A percentile compares a stretch with the other conserved stretches of the same genome.
Evolutionary conservation across 2,113 vertebrate species (phyloP).

Genomic region (Alouatta palliata): DNA sequence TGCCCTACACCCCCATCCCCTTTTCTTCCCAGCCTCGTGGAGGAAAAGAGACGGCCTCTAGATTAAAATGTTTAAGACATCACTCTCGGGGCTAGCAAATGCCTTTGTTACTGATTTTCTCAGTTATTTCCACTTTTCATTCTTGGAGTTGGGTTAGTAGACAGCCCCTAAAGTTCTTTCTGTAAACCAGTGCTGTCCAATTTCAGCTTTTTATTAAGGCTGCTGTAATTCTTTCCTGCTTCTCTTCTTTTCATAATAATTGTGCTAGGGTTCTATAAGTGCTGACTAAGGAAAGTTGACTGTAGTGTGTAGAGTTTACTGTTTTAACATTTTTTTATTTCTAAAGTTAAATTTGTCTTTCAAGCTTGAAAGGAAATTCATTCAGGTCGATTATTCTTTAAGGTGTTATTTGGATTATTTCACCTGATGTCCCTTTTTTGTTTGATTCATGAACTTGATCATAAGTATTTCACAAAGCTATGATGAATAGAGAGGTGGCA

Average conservation of each 20-base stretch:
- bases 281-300: background rate
- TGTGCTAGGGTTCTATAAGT: background rate
- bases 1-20: too few species aligned
- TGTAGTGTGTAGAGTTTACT: background rate
- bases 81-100: background rate
- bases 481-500: background rate
- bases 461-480: background rate
- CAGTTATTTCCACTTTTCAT: background rate
- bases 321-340: background rate
- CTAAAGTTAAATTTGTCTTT: constrained; percentile 16
- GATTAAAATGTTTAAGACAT: background rate
- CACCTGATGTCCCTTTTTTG: background rate
- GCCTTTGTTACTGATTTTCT: background rate
- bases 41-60: background rate
- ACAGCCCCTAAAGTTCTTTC: background rate
- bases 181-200: background rate
- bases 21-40: background rate
- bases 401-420: background rate
- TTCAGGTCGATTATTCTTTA: constrained; percentile 24
- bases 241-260: background rate
- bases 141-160: background rate
- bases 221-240: background rate
- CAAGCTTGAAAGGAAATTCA: background rate
- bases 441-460: constrained; percentile 2
- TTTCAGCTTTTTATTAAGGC: background rate